Base-by-base conservation (phyloP, 2,888 invertebrate genomes). In the Clanis bilineata region DNA sequence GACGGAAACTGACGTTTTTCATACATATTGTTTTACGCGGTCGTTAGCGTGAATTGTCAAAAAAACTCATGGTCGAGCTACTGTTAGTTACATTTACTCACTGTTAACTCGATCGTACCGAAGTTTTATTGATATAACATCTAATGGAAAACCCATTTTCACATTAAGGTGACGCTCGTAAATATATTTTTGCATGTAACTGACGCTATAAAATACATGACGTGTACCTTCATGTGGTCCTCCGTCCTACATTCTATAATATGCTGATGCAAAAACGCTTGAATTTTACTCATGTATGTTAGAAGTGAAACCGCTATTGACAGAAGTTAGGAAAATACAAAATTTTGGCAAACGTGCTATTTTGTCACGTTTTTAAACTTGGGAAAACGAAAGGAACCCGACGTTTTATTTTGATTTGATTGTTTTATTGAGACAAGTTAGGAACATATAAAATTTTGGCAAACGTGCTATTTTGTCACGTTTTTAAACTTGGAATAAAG, bases 111-210 rank as follows among this genome's bases (percentile, higher is more conserved):
- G 58, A 62, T 60, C 61, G 62, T 57, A 67, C 60, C 59, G 45
- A 25, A 32, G 71, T 71, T 73, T 73, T 73, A 71, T 69, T 69
- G 63, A 65, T 63, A 71, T 71, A 63, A 64, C 65, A 61, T 57
- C 36, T 70, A 70, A 73, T 70, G 69, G 67, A 68, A 32, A 55
- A 59, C 54, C 56, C 59, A 62, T 66, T 65, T 36, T 61, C 23
- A 62, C 62, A 55, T 64, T 65, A 64, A 69, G 64, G 66, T 64
- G 58, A 45, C 56, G 60, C 61, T 64, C 68, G 62, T 71, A 68
- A 69, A 68, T 51, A 51, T 51, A 18, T 4, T 44, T 44, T 44
- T 51, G 51, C 32, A 51, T 28, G 51, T 51, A 32, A 28, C 51
- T 51, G 18, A 51, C 18, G 28, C 32, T 51, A 28, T 51, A 18